phyloP scores from a whole-genome alignment of 2,113 vertebrate species.

The Chinchilla lanigera region DNA sequence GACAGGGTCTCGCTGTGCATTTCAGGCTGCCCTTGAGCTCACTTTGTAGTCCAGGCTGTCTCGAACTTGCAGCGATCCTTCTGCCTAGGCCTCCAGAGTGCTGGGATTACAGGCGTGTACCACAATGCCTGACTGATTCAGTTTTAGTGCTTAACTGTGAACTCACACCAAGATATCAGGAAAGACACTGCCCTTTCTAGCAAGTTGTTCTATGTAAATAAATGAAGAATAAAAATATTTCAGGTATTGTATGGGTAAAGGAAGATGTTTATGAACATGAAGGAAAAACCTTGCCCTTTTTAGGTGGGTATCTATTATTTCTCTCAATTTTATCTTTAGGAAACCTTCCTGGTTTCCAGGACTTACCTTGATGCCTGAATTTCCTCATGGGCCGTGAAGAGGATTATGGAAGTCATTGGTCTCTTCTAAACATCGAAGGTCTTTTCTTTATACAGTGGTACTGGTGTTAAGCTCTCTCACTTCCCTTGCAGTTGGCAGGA shows the following conservation, averaged over 20 bases:
- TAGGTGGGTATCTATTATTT: neutral
- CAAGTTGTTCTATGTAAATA: neutral
- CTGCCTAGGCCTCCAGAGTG: too few relatives aligned
- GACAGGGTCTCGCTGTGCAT: too few relatives aligned
- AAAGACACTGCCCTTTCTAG: neutral
- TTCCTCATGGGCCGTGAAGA: neutral
- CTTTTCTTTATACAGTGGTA: neutral
- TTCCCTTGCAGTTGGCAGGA: neutral
- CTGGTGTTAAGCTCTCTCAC: neutral
- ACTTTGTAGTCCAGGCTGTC: too few relatives aligned
- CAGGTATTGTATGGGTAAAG: neutral
- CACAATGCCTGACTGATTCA: too few relatives aligned
- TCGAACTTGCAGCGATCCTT: too few relatives aligned
- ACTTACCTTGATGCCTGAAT: neutral
- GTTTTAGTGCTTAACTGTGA: neutral
- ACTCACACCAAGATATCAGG: neutral
- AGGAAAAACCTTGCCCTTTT: neutral
- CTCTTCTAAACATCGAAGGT: neutral
- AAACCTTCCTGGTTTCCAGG: neutral
- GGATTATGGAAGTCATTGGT: neutral
- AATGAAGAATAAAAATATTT: slow-evolving; percentile 23
- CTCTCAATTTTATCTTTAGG: neutral
- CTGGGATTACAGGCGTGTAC: too few relatives aligned
- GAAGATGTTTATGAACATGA: neutral
- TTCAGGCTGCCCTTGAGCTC: too few relatives aligned